Conservation (phyloP, 2,888 invertebrate species). For the Drosophila monieri region DNA sequence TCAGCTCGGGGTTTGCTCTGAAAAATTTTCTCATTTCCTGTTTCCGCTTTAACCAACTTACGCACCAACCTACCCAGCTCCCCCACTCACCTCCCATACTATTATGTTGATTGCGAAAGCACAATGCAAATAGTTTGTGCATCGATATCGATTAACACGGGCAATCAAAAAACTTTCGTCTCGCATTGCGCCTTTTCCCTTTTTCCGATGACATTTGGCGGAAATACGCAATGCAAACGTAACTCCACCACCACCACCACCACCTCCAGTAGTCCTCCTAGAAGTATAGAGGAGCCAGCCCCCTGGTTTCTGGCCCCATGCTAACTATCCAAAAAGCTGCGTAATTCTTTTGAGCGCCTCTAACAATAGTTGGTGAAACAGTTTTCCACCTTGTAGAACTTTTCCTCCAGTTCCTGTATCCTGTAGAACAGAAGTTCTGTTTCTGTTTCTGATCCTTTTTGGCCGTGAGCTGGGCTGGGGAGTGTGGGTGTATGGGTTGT, state of each 20-base stretch:
- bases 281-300: slow-evolving; percentile 2
- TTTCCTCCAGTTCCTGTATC: slow-evolving; percentile 29
- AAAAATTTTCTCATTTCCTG: slow-evolving; percentile 81
- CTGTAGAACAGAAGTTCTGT: not conserved
- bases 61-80: slow-evolving; percentile 59
- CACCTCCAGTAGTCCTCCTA: no score
- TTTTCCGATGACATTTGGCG: slow-evolving; percentile 80
- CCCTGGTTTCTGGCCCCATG: slow-evolving; percentile 23
- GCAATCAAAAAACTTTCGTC: slow-evolving; percentile 76
- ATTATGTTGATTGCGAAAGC: slow-evolving; percentile 8
- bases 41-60: slow-evolving; percentile 64
- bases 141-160: slow-evolving; percentile 61
- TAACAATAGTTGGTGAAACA: slow-evolving; percentile 74
- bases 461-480: slow-evolving; percentile 6
- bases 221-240: slow-evolving; percentile 83
- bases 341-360: slow-evolving; percentile 75
- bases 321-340: slow-evolving; percentile 57
- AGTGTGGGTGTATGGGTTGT: not conserved
- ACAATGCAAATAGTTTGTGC: slow-evolving; percentile 51
- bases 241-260: slow-evolving; percentile 53
- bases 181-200: slow-evolving; percentile 38
- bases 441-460: slow-evolving; percentile 1
- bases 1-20: slow-evolving; percentile 41
- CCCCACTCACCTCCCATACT: not conserved
- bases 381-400: slow-evolving; percentile 46